Conservation (phyloP, 2,113 vertebrate genomes). For the Sarotherodon lohbergeri region DNA sequence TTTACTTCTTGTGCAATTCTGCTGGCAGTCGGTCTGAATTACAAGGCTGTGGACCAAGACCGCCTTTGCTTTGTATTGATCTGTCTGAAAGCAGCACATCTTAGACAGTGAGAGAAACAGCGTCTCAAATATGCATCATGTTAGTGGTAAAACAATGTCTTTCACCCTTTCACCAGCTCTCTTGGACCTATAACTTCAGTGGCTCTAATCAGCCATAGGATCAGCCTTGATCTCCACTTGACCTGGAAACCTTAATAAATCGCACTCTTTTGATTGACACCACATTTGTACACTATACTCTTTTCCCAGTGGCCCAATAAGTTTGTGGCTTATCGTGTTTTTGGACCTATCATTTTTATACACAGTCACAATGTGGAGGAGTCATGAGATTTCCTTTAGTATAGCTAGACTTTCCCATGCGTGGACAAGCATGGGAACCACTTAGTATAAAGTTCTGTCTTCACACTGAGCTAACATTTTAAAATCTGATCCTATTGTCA, state of each 20-base stretch:
- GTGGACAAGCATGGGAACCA: not conserved
- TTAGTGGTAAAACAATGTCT: not conserved
- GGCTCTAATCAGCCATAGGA: not conserved
- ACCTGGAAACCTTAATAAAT: slow-evolving; percentile 31
- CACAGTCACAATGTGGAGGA: not conserved
- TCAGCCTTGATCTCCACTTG: slow-evolving; percentile 37
- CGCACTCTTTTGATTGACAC: not conserved
- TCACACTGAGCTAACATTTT: slow-evolving; percentile 4
- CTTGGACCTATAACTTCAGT: not conserved
- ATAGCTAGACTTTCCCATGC: not conserved
- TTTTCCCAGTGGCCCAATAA: not conserved
- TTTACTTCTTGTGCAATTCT: slow-evolving; percentile 48
- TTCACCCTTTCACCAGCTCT: not conserved
- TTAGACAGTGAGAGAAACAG: not conserved
- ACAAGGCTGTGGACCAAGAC: not conserved
- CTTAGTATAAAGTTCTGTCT: not conserved
- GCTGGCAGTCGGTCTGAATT: slow-evolving; percentile 36
- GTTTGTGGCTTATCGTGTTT: not conserved
- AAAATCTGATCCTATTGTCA: slow-evolving; percentile 2
- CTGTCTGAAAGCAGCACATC: not conserved
- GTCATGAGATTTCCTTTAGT: not conserved
- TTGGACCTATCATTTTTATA: not conserved
- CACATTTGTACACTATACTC: not conserved
- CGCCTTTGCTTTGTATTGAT: slow-evolving; percentile 9
- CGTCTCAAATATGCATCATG: not conserved